Evolutionary conservation across 1,140 invertebrate species (phyloP).

Genomic region (Condylostylus longicornis): DNA sequence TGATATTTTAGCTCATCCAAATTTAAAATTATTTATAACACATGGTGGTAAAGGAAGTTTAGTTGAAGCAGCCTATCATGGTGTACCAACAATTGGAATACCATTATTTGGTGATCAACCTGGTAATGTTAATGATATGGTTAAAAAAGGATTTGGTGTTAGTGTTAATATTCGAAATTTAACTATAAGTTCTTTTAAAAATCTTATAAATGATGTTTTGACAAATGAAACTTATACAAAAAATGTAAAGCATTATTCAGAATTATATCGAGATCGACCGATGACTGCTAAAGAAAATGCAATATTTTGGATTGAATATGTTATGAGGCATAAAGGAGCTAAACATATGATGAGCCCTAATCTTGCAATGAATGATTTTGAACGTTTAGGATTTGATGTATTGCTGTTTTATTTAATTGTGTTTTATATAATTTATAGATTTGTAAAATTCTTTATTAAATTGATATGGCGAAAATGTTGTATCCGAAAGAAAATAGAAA

Average conservation of each 20-base stretch:
- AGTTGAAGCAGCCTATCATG: slow-evolving; percentile 34
- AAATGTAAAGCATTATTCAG: slow-evolving; percentile 12
- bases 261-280: slow-evolving; percentile 22
- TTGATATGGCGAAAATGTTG: no score
- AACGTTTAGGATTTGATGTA: slow-evolving; percentile 23
- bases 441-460: no score
- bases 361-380: slow-evolving; percentile 15
- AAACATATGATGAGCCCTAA: slow-evolving; percentile 26
- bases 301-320: slow-evolving; percentile 34
- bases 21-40: slow-evolving; percentile 34
- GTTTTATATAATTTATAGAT: no score
- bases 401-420: slow-evolving; percentile 9
- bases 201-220: slow-evolving; percentile 11
- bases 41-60: slow-evolving; percentile 37
- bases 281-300: slow-evolving; percentile 30
- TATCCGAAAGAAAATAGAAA: no score
- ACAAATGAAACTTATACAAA: slow-evolving; percentile 10
- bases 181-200: slow-evolving; percentile 4
- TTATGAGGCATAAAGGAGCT: slow-evolving; percentile 33
- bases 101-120: slow-evolving; percentile 32
- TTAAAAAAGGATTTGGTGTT: slow-evolving; percentile 14
- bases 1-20: slow-evolving; percentile 35
- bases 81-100: slow-evolving; percentile 36
- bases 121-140: slow-evolving; percentile 12
- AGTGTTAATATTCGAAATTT: slow-evolving; percentile 13